Percentiles rank a stretch among this genome's conserved stretches.
These are phyloP conservation scores for Cyphomyrus discorhynchus DNA, from an alignment of 2,113 vertebrate genomes.

Conservation along the genomic window DNA sequence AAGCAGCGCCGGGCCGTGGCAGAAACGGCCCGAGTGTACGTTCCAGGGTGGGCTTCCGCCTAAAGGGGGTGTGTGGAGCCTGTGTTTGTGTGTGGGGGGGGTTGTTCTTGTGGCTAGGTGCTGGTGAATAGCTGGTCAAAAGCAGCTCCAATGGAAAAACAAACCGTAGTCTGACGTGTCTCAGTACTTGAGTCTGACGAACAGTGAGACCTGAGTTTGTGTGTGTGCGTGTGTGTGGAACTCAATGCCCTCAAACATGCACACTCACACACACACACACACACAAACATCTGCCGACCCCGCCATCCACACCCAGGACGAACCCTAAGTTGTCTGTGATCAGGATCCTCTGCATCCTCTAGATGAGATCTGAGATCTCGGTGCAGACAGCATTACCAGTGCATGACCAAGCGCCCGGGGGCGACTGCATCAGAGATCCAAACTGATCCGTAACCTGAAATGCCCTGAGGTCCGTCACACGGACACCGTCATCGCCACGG, in stretches of 20 bases:
- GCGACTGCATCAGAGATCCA: background rate
- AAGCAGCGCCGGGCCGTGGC: background rate
- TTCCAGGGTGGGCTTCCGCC: background rate
- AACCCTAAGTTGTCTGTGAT: background rate
- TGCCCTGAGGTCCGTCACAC: background rate
- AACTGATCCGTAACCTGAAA: background rate
- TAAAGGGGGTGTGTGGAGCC: background rate
- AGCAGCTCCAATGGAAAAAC: background rate
- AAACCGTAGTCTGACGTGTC: too few relatives aligned
- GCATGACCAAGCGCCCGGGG: background rate
- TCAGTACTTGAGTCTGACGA: background rate
- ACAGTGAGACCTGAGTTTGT: background rate
- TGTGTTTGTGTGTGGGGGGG: background rate
- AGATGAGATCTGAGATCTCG: background rate
- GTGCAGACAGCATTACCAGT: background rate
- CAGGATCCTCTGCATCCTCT: background rate
- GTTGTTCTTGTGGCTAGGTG: background rate
- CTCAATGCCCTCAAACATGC: background rate
- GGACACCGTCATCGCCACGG: background rate
- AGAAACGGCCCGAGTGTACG: background rate
- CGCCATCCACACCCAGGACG: background rate
- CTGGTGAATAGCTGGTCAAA: background rate
- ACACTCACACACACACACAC: conserved; percentile 5
- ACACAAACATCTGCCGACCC: too few relatives aligned
- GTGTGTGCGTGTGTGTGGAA: background rate